Percentiles rank a stretch among this genome's conserved stretches.
These are phyloP conservation scores for Psittacus erithacus DNA, from an alignment of 2,113 vertebrate species.

Conservation along the genomic window DNA sequence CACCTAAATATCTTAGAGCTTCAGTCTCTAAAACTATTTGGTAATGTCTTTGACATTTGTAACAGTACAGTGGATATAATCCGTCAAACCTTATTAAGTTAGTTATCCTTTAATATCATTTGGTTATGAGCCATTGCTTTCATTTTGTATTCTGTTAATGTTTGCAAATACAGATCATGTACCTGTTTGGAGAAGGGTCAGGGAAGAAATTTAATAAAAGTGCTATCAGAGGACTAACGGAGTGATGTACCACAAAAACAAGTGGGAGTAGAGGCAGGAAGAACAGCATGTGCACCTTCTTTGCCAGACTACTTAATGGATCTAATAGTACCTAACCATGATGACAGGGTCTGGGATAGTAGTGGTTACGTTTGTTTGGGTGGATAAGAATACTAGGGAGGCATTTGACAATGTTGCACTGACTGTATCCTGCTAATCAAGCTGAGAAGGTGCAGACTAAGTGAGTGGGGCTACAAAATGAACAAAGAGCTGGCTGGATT, in stretches of 20 bases:
- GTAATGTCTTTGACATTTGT: neutral
- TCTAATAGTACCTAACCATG: neutral
- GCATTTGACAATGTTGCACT: rapidly evolving
- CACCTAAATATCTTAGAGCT: neutral
- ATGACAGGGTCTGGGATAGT: neutral
- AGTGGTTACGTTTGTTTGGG: neutral
- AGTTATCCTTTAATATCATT: neutral
- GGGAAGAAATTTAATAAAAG: neutral
- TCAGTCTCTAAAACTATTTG: neutral
- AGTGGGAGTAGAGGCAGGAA: neutral
- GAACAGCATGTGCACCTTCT: neutral
- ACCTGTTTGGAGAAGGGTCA: neutral
- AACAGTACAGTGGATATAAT: neutral
- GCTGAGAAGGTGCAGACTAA: neutral
- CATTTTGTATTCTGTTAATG: neutral
- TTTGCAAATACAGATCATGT: neutral
- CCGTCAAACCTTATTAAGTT: neutral
- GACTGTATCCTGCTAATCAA: neutral
- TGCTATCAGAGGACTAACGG: neutral
- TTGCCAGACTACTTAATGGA: neutral
- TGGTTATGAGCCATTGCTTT: neutral
- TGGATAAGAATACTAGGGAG: neutral
- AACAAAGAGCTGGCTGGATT: neutral
- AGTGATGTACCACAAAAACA: neutral
- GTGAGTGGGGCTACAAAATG: neutral